A percentile compares a stretch with the other conserved stretches of the same genome.
Conservation (phyloP, 2,797 vertebrate genomes). For the Schizothorax lantsangensis region DNA sequence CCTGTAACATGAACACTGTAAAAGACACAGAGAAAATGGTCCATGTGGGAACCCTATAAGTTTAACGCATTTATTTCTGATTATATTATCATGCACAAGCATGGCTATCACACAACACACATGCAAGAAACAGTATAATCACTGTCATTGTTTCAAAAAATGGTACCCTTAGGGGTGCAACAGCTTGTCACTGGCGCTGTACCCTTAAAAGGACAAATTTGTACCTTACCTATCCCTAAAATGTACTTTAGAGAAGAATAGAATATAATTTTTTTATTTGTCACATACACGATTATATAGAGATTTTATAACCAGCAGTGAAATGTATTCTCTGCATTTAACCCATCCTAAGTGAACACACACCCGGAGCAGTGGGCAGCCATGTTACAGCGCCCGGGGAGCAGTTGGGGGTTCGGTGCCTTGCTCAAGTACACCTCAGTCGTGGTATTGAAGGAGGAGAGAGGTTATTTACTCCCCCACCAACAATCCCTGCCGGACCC, state of each 20-base stretch:
- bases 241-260: neutral
- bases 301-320: too few relatives aligned
- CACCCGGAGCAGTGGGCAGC: too few relatives aligned
- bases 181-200: neutral
- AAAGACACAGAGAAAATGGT: slow-evolving; percentile 8
- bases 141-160: neutral
- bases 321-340: too few relatives aligned
- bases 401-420: too few relatives aligned
- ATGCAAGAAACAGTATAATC: neutral
- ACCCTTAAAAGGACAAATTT: neutral
- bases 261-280: too few relatives aligned
- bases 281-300: too few relatives aligned
- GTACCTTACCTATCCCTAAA: neutral
- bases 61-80: neutral
- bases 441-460: too few relatives aligned
- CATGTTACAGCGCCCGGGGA: too few relatives aligned
- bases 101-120: slow-evolving; percentile 2
- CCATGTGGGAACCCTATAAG: slow-evolving; percentile 7
- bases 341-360: too few relatives aligned
- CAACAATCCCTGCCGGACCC: too few relatives aligned
- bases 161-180: neutral
- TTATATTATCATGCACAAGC: neutral
- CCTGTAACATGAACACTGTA: neutral
- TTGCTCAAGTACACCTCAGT: too few relatives aligned
- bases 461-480: too few relatives aligned